Evolutionary conservation across 2,113 vertebrate genomes (phyloP), one percentile per base, ranked within the genome.

Genomic region (Oophaga pumilio): DNA sequence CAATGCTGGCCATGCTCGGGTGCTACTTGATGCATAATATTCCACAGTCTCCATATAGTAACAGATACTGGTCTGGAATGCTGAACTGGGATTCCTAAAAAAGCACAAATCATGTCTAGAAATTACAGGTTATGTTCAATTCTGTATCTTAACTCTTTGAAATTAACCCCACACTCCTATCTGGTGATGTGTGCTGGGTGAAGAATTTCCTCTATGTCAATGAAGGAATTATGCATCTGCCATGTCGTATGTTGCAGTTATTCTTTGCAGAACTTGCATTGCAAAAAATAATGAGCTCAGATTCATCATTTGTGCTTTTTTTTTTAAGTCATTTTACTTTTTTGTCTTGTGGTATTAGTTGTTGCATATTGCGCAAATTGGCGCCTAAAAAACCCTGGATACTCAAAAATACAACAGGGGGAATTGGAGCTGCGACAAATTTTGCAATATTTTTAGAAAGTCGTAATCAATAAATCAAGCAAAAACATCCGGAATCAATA

Each of bases 101-200:
- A 64, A 57, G 50, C 0, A 28, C 57, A 62, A 82, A n/a, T 10
- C 57, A 64, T 20, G 28, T 14, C 59, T 49, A 10, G 1, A 64
- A 62, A 82, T 82, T 20, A 20, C 56, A 80, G 57, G 78, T 26
- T 80, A 60, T 49, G 59, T 82, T 64, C 28, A 64, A 82, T 82
- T 59, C 64, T 49, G 59, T 33, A 82, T 82, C 59, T 20, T 59
- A 49, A 20, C 22, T 2, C 24, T 57, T 13, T 77, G 53, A 24
- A 78, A 57, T 7, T 22, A 56, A 81, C 43, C 60, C 60, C 13
- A 22, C 28, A 43, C 26, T 28, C 14, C 53, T 79, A 15, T 50
- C 71, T 43, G 33, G 33, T 13, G 33, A 73, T 26, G 8, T 43
- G 28, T 18, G 8, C 71, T 33, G 26, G 6, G 43, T 12, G 18